A percentile compares a stretch with the other conserved stretches of the same genome.
phyloP scores from a whole-genome alignment of 2,113 vertebrate species.

The Notechis scutatus region DNA sequence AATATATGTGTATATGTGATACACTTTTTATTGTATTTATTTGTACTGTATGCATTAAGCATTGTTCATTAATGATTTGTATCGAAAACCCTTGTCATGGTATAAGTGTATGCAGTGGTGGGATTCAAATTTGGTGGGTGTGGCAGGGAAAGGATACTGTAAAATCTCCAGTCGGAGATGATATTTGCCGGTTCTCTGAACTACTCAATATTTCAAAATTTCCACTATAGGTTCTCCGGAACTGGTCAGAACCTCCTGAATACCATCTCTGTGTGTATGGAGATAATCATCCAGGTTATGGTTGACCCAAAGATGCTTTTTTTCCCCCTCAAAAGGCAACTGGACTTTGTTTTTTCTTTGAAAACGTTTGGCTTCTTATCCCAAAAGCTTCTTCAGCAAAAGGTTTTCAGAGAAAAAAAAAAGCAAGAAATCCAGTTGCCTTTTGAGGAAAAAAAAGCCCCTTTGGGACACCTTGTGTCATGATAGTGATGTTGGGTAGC shows the following conservation, averaged over 20 bases:
- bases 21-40: neutral
- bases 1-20: neutral
- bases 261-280: neutral
- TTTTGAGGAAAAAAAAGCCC: neutral
- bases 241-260: too few species aligned
- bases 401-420: neutral
- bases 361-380: neutral
- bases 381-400: neutral
- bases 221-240: too few species aligned
- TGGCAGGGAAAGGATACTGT: too few species aligned
- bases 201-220: too few species aligned
- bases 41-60: neutral
- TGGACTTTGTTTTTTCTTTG: neutral
- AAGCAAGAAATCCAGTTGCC: neutral
- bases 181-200: too few species aligned
- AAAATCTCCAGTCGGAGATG: too few species aligned
- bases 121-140: too few species aligned
- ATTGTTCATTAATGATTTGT: neutral
- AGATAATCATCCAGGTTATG: neutral
- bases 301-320: neutral
- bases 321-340: neutral
- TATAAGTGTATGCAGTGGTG: neutral
- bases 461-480: neutral
- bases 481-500: neutral
- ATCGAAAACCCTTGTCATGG: neutral